Conservation (phyloP, 2,888 invertebrate genomes). For the Pammene fasciana region DNA sequence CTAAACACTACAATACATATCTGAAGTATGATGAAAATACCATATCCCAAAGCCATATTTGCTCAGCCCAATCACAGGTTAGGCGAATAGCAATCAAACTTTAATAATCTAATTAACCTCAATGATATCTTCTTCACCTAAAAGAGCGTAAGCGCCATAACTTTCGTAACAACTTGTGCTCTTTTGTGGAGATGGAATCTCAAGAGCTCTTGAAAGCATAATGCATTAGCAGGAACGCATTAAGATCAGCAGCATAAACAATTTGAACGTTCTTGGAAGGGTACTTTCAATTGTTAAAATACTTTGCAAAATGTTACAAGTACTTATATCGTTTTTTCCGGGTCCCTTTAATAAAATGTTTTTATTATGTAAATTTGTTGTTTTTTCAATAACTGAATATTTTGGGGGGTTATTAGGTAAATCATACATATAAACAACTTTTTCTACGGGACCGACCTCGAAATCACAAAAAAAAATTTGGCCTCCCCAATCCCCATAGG, state of each 20-base stretch:
- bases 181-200: background rate
- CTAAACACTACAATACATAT: background rate
- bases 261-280: conserved; percentile 17
- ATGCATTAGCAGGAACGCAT: conserved; percentile 45
- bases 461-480: too few species aligned
- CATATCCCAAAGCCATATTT: background rate
- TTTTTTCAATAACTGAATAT: too few species aligned
- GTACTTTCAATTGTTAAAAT: background rate
- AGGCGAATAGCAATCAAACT: conserved; percentile 41
- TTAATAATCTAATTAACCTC: conserved; percentile 55
- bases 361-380: too few species aligned
- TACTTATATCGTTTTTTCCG: background rate
- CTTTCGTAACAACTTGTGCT: background rate
- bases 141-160: conserved; percentile 8
- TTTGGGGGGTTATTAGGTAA: too few species aligned
- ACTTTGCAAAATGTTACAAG: background rate
- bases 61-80: conserved; percentile 15
- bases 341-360: too few species aligned
- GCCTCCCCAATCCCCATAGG: too few species aligned
- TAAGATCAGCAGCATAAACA: conserved; percentile 34
- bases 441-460: too few species aligned
- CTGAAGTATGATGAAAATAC: background rate
- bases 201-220: conserved; percentile 40
- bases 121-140: conserved; percentile 43
- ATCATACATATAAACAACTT: too few species aligned